Base-by-base conservation (phyloP, 2,113 vertebrate species). In the Pandion haliaetus region DNA sequence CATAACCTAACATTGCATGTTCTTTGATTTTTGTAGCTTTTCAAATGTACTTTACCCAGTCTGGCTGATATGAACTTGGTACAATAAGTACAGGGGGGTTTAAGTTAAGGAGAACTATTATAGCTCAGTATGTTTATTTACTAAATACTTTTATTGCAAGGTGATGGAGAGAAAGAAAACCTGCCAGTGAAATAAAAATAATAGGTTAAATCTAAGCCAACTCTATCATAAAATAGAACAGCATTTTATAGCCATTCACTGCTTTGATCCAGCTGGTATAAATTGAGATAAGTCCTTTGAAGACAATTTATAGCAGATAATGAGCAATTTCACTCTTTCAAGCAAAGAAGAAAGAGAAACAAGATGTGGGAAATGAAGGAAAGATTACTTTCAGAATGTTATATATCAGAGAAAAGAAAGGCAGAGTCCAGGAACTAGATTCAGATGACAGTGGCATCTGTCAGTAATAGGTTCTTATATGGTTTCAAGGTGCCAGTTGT, bases 301-400 rank as follows among this genome's bases (percentile, higher is more conserved):
- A 95, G 72, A 40, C 83, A 89, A 88, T 93, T 97, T 95, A 78
- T 79, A 82, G 36, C 49, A 95, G 72, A 91, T 95, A 95, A 97
- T 92, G 95, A 96, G 88, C 69, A 88, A 95, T 94, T 87, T 76
- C 81, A 94, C 77, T 85, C 91, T 91, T 96, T 95, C 86, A 89
- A 91, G 86, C 44, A 92, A 84, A 94, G 90, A 89, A 92, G 61
- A 86, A 90, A 93, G 63, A 93, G 77, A 93, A 96, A 82, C 40
- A 74, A 76, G 61, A 82, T 85, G 80, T 17, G 21, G 69, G 42
- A 91, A 92, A 95, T 76, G 57, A 91, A 93, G 69, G 44, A 88
- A 91, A 84, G 42, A 69, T 2, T 8, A 76, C 24, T 90, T 95
- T 82, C 63, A 80, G 57, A 65, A 77, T 42, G 15, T 45, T 90